A percentile compares a stretch with the other conserved stretches of the same genome.
phyloP scores from a whole-genome alignment of 1,140 invertebrate genomes.

The Mamestra configurata region DNA sequence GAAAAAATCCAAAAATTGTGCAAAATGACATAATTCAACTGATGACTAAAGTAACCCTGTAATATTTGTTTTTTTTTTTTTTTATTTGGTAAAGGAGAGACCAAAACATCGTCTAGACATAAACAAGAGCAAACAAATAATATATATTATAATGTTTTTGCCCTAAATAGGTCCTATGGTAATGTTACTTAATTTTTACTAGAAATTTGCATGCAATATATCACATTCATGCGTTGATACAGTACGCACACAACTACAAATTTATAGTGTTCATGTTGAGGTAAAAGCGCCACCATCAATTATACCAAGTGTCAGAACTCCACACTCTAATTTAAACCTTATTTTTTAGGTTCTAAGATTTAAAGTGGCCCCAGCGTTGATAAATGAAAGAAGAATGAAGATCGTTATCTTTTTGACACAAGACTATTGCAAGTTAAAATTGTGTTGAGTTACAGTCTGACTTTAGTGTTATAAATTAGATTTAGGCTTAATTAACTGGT shows the following conservation, averaged over 20 bases:
- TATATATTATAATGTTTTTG: too few species aligned
- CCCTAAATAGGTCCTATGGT: too few species aligned
- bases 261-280: not conserved
- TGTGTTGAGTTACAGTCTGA: conserved; percentile 6
- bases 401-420: conserved; percentile 34
- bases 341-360: not conserved
- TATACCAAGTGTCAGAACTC: not conserved
- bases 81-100: too few species aligned
- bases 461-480: not conserved
- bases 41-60: too few species aligned
- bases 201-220: not conserved
- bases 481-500: conserved; percentile 13
- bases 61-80: too few species aligned
- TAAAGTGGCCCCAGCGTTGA: not conserved
- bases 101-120: too few species aligned
- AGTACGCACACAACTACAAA: not conserved
- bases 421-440: not conserved
- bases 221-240: not conserved
- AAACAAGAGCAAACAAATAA: too few species aligned
- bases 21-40: too few species aligned
- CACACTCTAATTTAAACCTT: conserved; percentile 1
- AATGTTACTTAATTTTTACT: too few species aligned
- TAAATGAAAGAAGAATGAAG: conserved; percentile 13
- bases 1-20: too few species aligned
- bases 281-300: conserved; percentile 18